Evolutionary conservation across 2,797 vertebrate species (phyloP).

Genomic region (Coregonus ussuriensis): DNA sequence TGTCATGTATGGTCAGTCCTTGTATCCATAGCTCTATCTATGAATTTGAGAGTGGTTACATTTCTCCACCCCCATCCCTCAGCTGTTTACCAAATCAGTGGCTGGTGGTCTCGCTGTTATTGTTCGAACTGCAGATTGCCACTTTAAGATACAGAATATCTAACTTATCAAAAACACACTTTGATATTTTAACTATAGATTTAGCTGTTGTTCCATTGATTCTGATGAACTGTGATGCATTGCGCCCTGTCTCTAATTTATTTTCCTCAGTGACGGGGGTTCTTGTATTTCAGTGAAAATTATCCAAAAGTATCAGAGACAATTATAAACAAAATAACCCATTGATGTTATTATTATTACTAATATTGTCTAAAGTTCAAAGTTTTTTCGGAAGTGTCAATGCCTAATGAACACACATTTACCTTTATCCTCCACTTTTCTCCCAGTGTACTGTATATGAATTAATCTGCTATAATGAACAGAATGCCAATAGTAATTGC

Average conservation of each 20-base stretch:
- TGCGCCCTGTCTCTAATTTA: background rate
- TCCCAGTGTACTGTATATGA: slow-evolving; percentile 55
- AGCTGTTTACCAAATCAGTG: too few relatives aligned
- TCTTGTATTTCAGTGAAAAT: background rate
- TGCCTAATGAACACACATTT: slow-evolving; percentile 46
- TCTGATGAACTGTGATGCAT: background rate
- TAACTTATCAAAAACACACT: background rate
- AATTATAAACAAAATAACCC: background rate
- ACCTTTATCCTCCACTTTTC: slow-evolving; percentile 5
- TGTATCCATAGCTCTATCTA: too few relatives aligned
- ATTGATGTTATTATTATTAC: background rate
- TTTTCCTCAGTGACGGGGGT: background rate
- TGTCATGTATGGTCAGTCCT: too few relatives aligned
- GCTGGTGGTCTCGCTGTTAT: too few relatives aligned
- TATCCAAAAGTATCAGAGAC: background rate
- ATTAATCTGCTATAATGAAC: slow-evolving; percentile 73
- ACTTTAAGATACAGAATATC: background rate
- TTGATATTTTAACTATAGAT: background rate
- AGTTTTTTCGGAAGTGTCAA: background rate
- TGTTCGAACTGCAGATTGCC: too few relatives aligned
- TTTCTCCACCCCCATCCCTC: too few relatives aligned
- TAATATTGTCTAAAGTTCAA: background rate
- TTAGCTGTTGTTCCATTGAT: background rate
- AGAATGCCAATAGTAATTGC: slow-evolving; percentile 72
- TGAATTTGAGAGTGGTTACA: too few relatives aligned